Evolutionary conservation across 2,113 vertebrate species (phyloP).

Genomic region (Cyanistes caeruleus): DNA sequence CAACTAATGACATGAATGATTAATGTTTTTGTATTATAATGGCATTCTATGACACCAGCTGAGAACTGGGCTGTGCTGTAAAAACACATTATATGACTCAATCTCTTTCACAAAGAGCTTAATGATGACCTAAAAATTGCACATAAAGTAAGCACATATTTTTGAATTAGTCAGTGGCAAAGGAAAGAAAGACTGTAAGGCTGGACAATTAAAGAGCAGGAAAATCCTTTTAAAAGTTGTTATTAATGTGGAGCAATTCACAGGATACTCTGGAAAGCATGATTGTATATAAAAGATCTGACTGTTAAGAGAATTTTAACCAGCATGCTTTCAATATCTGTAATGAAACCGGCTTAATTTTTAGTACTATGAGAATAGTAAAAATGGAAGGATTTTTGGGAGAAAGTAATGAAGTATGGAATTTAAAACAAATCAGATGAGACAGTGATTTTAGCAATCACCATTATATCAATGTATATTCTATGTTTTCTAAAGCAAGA

Average conservation of each 20-base stretch:
- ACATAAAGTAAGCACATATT: slow-evolving; percentile 45
- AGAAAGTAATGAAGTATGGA: not conserved
- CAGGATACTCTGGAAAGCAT: not conserved
- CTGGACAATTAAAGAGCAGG: slow-evolving; percentile 21
- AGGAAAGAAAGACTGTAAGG: slow-evolving; percentile 33
- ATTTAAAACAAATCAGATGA: not conserved
- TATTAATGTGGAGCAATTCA: slow-evolving; percentile 34
- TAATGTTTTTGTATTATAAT: slow-evolving; percentile 51
- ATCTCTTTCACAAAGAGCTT: slow-evolving; percentile 48
- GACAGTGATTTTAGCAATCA: not conserved
- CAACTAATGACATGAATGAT: slow-evolving; percentile 44
- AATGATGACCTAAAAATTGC: slow-evolving; percentile 58
- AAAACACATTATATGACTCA: slow-evolving; percentile 53
- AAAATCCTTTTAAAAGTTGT: slow-evolving; percentile 41
- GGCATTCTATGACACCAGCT: slow-evolving; percentile 27
- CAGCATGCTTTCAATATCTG: not conserved
- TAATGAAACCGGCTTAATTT: slow-evolving; percentile 6
- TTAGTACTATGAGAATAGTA: not conserved
- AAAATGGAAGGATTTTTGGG: not conserved
- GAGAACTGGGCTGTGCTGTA: slow-evolving; percentile 29
- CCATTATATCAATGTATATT: not conserved
- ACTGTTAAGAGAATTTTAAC: slow-evolving; percentile 19
- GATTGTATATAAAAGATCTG: not conserved
- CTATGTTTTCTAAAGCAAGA: not conserved
- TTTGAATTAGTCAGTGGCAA: slow-evolving; percentile 59